Conservation (phyloP, 2,113 vertebrate species). For the Oxyruncus cristatus region DNA sequence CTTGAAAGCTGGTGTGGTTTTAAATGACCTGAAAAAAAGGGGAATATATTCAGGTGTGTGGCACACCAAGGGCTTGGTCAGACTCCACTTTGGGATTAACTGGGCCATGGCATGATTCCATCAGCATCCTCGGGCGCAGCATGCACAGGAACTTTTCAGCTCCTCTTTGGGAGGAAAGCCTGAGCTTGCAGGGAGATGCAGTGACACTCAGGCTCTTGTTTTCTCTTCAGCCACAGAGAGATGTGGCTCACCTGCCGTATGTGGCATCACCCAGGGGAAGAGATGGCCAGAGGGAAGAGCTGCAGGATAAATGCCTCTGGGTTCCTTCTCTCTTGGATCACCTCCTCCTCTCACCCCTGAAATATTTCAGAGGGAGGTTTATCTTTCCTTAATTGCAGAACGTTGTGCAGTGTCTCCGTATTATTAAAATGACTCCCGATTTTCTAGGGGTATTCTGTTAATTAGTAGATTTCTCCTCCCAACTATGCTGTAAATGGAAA, state of each 20-base stretch:
- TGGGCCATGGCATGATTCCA: accelerated
- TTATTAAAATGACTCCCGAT: conserved; percentile 47
- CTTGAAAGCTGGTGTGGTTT: not conserved
- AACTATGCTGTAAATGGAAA: conserved; percentile 65
- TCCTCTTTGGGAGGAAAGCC: not conserved
- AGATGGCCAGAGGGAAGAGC: not conserved
- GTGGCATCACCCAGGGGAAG: not conserved
- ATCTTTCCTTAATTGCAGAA: conserved; percentile 42
- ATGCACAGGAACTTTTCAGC: not conserved
- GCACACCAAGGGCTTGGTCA: not conserved
- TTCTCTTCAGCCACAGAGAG: not conserved
- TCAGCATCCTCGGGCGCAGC: not conserved
- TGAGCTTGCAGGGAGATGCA: not conserved
- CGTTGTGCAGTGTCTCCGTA: not conserved
- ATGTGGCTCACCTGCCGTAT: not conserved
- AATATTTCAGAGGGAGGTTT: not conserved
- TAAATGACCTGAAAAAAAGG: not conserved
- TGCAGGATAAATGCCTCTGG: not conserved
- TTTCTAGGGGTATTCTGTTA: conserved; percentile 60
- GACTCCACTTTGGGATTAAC: not conserved
- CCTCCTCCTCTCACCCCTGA: not conserved
- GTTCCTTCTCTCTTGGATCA: not conserved
- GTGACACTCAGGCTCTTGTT: not conserved
- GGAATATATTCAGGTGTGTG: not conserved
- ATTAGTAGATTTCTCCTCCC: conserved; percentile 71